Base-by-base conservation (phyloP, 2,797 vertebrate genomes). In the Steatocranus sp. region DNA sequence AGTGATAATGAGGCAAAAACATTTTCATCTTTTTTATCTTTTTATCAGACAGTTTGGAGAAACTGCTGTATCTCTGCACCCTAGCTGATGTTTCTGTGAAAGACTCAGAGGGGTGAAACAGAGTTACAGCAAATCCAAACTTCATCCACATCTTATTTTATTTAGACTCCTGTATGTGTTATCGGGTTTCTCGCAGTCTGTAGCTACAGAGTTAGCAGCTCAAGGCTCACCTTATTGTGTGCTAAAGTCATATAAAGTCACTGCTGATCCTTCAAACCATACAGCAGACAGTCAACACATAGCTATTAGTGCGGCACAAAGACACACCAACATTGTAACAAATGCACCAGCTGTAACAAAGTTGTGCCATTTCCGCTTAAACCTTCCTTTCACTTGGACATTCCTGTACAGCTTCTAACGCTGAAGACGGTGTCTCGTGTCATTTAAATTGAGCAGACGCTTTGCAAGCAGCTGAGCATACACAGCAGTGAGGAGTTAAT, bases 141-240 rank as follows among this genome's bases (percentile, higher is more conserved):
- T 56, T 10, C 18, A 30, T 30, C 3, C 8, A 56, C 14, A 56
- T 56, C 8, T 56, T 56, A 10, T 56, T 10, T 56, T 56, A 56
- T 56, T 56, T 56, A 56, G 25, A 4, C 1, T 4, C 53, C 53
- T 56, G 14, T 56, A 30, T 1, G 0, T 30, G 25, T 17, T 56
- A 30, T 30, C 0, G 0, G 15, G 53, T 56, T 56, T 56, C 25
- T 56, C 2, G 1, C 25, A 0, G 53, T 30, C 8, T 10, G 53
- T 17, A 30, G 53, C 53, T 17, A 27, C 25, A 30, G 23, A 17
- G 14, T 17, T 56, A 0, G 23, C 53, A 30, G 53, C 53, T 56
- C 53, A 17, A 10, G 15, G 25, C 53, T 56, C 8, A 30, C 25
- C 8, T 56, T 27, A 2, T 30, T 9, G 53, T 56, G 0, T 30